Conservation (phyloP, 2,113 vertebrate species). For the Girardinichthys multiradiatus region DNA sequence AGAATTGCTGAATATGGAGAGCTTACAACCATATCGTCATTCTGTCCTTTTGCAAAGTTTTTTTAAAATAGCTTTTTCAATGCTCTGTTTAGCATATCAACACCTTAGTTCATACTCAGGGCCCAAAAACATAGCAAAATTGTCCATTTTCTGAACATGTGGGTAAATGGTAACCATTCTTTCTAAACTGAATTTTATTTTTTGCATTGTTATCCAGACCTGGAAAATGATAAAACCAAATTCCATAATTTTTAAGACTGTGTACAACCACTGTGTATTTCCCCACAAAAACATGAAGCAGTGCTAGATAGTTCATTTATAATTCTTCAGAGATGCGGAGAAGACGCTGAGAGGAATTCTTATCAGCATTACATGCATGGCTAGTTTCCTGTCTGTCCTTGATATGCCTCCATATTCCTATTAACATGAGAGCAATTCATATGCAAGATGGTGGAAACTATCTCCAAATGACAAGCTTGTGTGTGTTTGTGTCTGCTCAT, state of each 20-base stretch:
- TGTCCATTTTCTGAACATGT: too few species aligned
- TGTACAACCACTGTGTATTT: neutral
- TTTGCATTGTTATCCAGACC: neutral
- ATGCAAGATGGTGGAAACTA: conserved; percentile 61
- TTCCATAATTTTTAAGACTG: neutral
- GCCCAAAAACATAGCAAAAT: too few species aligned
- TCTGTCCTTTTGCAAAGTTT: too few species aligned
- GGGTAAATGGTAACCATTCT: too few species aligned
- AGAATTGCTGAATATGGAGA: too few species aligned
- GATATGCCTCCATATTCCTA: conserved; percentile 65
- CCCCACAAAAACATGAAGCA: conserved; percentile 32
- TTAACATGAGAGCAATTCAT: conserved; percentile 73
- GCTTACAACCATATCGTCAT: too few species aligned
- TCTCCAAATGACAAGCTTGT: conserved; percentile 52
- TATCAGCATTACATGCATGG: conserved; percentile 72
- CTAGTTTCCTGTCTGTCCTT: conserved; percentile 64
- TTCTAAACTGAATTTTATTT: too few species aligned
- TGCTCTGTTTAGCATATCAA: too few species aligned
- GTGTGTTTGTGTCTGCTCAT: conserved; percentile 12
- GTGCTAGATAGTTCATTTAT: conserved; percentile 45
- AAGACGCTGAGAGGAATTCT: conserved; percentile 64
- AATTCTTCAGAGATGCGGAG: conserved; percentile 54
- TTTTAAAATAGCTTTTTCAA: too few species aligned
- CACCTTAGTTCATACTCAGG: too few species aligned
- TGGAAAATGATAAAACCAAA: neutral